Conservation (phyloP, 2,797 vertebrate genomes). For the Alcedo atthis region DNA sequence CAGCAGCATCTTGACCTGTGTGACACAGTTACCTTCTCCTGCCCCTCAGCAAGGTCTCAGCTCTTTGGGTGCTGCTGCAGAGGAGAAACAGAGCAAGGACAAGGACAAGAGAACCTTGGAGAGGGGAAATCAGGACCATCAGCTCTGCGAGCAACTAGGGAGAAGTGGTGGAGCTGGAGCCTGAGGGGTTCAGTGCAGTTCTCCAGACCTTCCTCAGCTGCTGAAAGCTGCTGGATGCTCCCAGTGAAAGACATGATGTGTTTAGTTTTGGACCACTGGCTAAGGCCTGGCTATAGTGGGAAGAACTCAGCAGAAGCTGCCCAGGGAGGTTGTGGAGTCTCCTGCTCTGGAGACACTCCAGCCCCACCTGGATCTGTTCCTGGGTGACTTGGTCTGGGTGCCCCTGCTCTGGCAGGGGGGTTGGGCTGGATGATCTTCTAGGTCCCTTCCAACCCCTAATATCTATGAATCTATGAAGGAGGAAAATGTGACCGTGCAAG, state of each 20-base stretch:
- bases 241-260: background rate
- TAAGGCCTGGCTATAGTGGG: background rate
- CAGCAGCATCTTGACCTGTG: background rate
- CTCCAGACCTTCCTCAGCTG: background rate
- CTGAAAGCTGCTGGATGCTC: background rate
- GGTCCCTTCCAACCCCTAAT: no score
- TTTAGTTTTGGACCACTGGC: background rate
- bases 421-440: no score
- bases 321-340: no score
- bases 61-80: background rate
- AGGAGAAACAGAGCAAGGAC: background rate
- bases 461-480: no score
- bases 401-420: no score
- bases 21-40: background rate
- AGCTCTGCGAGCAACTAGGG: background rate
- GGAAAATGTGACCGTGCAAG: background rate
- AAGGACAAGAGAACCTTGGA: background rate
- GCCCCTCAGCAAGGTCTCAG: background rate
- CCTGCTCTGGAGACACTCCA: no score
- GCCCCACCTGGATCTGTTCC: no score
- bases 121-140: background rate
- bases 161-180: background rate
- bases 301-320: background rate
- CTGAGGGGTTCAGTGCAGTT: background rate
- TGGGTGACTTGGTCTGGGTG: no score